A percentile compares a stretch with the other conserved stretches of the same genome.
Conservation (phyloP, 1,140 invertebrate species). For the Agrilus planipennis region DNA sequence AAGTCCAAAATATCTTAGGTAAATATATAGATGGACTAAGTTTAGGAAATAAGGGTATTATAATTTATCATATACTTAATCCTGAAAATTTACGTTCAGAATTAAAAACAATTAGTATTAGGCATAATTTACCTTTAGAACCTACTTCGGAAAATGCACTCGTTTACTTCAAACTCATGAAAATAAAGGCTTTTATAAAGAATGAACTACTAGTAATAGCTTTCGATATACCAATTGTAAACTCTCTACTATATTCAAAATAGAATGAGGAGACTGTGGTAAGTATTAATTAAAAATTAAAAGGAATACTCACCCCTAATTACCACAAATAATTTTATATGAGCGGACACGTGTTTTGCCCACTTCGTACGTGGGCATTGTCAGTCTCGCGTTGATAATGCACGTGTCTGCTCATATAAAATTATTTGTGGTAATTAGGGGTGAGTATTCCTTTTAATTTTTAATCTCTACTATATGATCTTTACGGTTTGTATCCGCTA, state of each 20-base stretch:
- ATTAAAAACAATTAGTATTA: background rate
- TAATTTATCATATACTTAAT: background rate
- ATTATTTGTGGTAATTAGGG: no score
- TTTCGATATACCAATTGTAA: background rate
- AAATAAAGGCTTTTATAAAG: background rate
- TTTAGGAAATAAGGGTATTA: background rate
- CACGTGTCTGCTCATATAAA: no score
- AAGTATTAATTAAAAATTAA: no score
- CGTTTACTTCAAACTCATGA: background rate
- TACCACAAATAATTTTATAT: no score
- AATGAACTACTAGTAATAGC: background rate
- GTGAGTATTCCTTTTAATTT: no score
- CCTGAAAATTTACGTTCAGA: background rate
- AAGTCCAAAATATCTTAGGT: constrained; percentile 1
- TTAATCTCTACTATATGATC: background rate
- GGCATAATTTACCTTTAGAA: constrained; percentile 4
- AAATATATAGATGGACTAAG: constrained; percentile 1
- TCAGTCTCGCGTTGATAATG: no score
- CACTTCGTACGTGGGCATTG: no score
- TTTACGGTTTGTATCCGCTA: constrained; percentile 1
- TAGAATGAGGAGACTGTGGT: no score
- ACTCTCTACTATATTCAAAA: no score
- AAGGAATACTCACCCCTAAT: no score
- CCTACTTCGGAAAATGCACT: background rate
- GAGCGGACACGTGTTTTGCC: no score